Base-by-base conservation (phyloP, 2,888 invertebrate species). In the Folsomia manolachei region DNA sequence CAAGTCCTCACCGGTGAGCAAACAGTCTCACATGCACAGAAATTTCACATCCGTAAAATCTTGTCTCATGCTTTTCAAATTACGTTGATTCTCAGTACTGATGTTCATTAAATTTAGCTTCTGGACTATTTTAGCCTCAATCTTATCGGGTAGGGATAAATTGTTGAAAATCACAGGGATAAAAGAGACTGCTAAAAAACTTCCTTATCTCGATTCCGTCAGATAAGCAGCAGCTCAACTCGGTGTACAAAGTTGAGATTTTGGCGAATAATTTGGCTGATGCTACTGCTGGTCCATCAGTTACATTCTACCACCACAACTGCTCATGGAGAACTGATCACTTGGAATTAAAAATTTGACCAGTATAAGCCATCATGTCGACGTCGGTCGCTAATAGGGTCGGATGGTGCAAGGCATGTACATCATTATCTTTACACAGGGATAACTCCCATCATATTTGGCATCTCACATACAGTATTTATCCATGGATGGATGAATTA, bases 111-210 rank as follows among this genome's bases (percentile, higher is more conserved):
- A 51, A 51, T 51, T 51, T 51, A 51, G 51, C 9, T 51, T 51
- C 2, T 26, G 67, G 67, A 67, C 67, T 67, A 67, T 67, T 67
- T 67, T 67, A 67, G 67, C 67, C 67, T 67, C 67, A 67, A 67
- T 67, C 27, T 21, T 66, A 27, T 27, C 27, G 4, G 26, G 18
- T 63, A 7, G 24, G 25, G 7, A 26, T 27, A 19, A 64, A 66
- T 66, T 67, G n/a, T 56, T 56, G 21, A 14, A 39, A n/a, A n/a
- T n/a, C n/a, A n/a, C n/a, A n/a, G n/a, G 18, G 56, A 19, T 56
- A 27, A 14, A 26, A 56, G 23, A 25, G 67, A 67, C 67, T 67
- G 67, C 67, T 67, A 67, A 67, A 67, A 67, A 67, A 67, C 67
- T 67, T 67, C 67, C 67, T n/a, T n/a, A n/a, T n/a, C n/a, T n/a